Conservation (phyloP, 1,140 invertebrate species). For the Mycetomoellerius zeteki region DNA sequence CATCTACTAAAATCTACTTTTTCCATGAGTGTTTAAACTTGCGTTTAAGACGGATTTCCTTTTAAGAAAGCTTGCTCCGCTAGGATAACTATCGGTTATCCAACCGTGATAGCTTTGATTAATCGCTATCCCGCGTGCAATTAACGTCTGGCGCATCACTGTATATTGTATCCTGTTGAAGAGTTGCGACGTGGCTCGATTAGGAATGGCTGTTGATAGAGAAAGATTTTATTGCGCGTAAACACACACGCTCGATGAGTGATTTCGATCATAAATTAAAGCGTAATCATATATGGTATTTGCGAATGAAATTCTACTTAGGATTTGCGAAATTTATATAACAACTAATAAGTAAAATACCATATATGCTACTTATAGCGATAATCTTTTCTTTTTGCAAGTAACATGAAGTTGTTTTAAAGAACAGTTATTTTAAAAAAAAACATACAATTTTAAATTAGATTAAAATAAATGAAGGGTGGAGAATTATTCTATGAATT, state of each 20-base stretch:
- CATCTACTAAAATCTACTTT: conserved; percentile 62
- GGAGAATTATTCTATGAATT: not conserved
- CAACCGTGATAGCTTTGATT: conserved; percentile 36
- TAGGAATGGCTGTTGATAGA: conserved; percentile 30
- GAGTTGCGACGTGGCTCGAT: not conserved
- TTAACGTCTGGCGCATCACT: conserved; percentile 45
- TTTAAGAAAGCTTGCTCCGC: conserved; percentile 24
- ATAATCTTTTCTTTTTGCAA: not conserved
- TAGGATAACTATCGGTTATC: conserved; percentile 30
- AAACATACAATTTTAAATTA: not conserved
- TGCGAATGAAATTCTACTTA: conserved; percentile 1
- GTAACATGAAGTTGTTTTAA: not conserved
- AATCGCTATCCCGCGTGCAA: conserved; percentile 44
- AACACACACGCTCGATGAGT: conserved; percentile 1
- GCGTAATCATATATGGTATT: not conserved
- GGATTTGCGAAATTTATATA: not conserved
- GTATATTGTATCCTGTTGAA: conserved; percentile 20
- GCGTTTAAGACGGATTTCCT: conserved; percentile 29
- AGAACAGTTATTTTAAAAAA: not conserved
- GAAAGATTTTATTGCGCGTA: conserved; percentile 31
- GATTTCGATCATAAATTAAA: conserved; percentile 33
- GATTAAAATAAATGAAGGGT: not conserved
- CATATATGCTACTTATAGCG: not conserved
- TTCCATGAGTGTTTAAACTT: conserved; percentile 29
- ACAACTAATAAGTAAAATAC: not conserved